Percentiles rank a stretch among this genome's conserved stretches.
Evolutionary conservation across 2,797 vertebrate genomes (phyloP).

Genomic region (Enteromius paludinosus): DNA sequence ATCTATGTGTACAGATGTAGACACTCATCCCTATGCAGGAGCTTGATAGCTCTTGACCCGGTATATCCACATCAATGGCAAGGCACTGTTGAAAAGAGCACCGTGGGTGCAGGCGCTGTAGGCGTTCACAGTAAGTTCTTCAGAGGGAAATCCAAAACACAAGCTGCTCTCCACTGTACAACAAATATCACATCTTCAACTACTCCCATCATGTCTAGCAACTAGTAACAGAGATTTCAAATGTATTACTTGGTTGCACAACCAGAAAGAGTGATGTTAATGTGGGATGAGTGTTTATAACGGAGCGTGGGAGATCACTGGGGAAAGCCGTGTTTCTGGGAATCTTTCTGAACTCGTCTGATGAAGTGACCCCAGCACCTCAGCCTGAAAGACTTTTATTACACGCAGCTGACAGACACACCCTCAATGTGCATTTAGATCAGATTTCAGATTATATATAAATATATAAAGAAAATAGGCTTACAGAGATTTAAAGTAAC

Average conservation of each 20-base stretch:
- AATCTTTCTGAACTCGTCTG: constrained; percentile 17
- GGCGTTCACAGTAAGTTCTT: constrained; percentile 16
- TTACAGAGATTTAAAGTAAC: background rate
- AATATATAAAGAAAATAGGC: too few species aligned
- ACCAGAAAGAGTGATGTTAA: background rate
- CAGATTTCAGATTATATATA: background rate
- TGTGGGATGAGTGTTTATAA: background rate
- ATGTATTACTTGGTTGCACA: background rate
- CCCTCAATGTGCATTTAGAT: background rate
- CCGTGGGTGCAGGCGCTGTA: background rate
- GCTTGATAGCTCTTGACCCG: background rate
- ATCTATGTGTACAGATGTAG: background rate
- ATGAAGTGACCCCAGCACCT: background rate
- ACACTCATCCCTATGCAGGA: background rate
- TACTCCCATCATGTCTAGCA: background rate
- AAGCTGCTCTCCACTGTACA: constrained; percentile 19
- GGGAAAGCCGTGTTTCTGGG: background rate
- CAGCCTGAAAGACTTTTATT: constrained; percentile 8
- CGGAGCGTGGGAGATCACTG: background rate
- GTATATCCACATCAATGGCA: background rate
- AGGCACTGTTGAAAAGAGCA: background rate
- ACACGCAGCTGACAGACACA: constrained; percentile 36
- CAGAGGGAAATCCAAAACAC: constrained; percentile 27
- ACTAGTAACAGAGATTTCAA: background rate
- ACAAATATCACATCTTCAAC: background rate